Evolutionary conservation across 92 coral and sea anemone species (phyloP), one percentile per base, ranked within the genome.

Genomic region (Pocillopora grandis): DNA sequence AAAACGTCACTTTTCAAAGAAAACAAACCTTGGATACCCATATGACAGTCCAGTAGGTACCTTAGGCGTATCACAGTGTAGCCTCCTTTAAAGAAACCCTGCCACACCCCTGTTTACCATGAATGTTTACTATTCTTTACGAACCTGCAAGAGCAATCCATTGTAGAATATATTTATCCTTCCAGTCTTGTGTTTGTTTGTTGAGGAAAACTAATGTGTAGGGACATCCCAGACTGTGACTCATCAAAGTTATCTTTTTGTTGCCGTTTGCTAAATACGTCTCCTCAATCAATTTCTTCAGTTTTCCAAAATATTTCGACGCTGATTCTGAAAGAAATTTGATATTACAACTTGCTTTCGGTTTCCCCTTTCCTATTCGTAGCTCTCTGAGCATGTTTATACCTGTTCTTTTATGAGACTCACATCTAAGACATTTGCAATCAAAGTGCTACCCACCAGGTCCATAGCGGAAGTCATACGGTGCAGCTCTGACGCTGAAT

Each of bases 161-260:
- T 60, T 92, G 95, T 15, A 83, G 82, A 76, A 92, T 87, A 83
- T 90, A 87, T 36, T 85, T 87, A 76, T 90, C 90, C 75, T 92
- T 90, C 95, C 95, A 90, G n/a, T 68, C 89, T 59, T 79, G 77
- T 3, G 89, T 84, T 89, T 90, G 95, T 56, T 87, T 74, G 60
- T 92, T 92, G 21, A 92, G 86, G 85, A 90, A 92, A 55, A 85
- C 91, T 80, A 90, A 74, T 12, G 85, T 80, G 85, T 92, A 92
- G 1, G 95, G 95, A 66, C 93, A 90, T n/a, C 95, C 95, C 35
- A 92, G 71, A 35, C 95, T 92, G 91, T 90, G 95, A 23, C 89
- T 81, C 85, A 90, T 67, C 72, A 92, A 80, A 52, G 93, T 80
- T 14, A 92, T 86, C 67, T 70, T 78, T 68, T 87, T 90, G 82